Conservation (phyloP, 2,113 vertebrate genomes). For the Ailuropoda melanoleuca region DNA sequence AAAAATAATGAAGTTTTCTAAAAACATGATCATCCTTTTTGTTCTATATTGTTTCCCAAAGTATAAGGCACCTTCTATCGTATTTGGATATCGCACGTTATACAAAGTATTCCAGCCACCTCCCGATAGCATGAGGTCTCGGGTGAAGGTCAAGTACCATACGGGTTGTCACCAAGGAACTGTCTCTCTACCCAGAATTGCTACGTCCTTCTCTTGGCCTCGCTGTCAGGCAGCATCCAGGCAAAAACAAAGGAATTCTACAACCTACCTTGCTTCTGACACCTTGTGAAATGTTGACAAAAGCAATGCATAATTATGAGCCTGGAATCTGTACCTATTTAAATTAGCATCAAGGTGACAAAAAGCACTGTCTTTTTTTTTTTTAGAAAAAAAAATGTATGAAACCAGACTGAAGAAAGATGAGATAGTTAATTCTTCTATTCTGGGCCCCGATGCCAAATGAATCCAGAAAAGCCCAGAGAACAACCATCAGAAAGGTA, state of each 20-base stretch:
- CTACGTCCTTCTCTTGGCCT: background rate
- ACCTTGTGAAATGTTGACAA: background rate
- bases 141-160: background rate
- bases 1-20: background rate
- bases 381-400: background rate
- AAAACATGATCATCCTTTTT: background rate
- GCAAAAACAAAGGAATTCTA: background rate
- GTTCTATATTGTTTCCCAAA: background rate
- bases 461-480: background rate
- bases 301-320: background rate
- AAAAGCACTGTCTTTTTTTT: background rate
- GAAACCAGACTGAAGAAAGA: background rate
- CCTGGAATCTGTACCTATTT: background rate
- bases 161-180: background rate
- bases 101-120: background rate
- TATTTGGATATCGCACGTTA: background rate
- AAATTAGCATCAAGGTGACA: background rate
- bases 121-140: background rate
- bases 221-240: too few relatives aligned
- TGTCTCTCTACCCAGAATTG: background rate
- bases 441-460: background rate
- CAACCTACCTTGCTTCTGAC: background rate
- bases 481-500: background rate
- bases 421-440: background rate
- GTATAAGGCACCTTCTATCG: background rate